phyloP scores from a whole-genome alignment of 2,113 vertebrate genomes.

The Hippocampus abdominalis region DNA sequence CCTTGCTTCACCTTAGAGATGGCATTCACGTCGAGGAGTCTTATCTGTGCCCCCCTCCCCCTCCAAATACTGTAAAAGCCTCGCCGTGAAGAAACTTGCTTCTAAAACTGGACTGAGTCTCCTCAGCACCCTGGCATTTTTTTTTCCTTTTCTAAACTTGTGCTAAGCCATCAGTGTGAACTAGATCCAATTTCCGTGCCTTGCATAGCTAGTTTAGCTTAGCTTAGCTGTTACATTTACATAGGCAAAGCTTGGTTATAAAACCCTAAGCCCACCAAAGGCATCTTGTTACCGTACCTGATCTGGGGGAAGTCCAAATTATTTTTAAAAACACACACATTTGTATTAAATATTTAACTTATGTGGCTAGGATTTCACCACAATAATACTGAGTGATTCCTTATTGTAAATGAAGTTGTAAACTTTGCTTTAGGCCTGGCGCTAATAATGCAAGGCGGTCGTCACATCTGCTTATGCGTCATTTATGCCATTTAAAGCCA shows the following conservation, averaged over 20 bases:
- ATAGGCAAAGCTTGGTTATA: slow-evolving; percentile 24
- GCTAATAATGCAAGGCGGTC: slow-evolving; percentile 40
- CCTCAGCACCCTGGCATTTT: slow-evolving; percentile 54
- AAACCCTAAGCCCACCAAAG: not conserved
- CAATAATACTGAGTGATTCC: not conserved
- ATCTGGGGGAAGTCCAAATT: not conserved
- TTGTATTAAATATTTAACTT: not conserved
- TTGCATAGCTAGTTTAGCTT: slow-evolving; percentile 60
- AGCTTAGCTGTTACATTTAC: slow-evolving; percentile 51
- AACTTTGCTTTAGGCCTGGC: slow-evolving; percentile 23
- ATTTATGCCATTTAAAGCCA: slow-evolving; percentile 30
- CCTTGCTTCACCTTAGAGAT: too few species aligned
- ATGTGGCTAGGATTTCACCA: slow-evolving; percentile 7
- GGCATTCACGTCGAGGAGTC: too few species aligned
- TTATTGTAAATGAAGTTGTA: not conserved
- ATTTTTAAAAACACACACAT: not conserved
- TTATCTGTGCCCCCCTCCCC: too few species aligned
- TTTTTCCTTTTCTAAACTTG: slow-evolving; percentile 59
- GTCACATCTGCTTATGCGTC: slow-evolving; percentile 40
- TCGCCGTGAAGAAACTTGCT: too few species aligned
- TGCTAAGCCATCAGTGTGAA: slow-evolving; percentile 66
- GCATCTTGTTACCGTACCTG: not conserved
- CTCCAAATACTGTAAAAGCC: too few species aligned
- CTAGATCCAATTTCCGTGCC: slow-evolving; percentile 67
- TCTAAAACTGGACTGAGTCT: slow-evolving; percentile 72